phyloP scores from a whole-genome alignment of 2,888 invertebrate species.

The Silvanus unidentatus region DNA sequence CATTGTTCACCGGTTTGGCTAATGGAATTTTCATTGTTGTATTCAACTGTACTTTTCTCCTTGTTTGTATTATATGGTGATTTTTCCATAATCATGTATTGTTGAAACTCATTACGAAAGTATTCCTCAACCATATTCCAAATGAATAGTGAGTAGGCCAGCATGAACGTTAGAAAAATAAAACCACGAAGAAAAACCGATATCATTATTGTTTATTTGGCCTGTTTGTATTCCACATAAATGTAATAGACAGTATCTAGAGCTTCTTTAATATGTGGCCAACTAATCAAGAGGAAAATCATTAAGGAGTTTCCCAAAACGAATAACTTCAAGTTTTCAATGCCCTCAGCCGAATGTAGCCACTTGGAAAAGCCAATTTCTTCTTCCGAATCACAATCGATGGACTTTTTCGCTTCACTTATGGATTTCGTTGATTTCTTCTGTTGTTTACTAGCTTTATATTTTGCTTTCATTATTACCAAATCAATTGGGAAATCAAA shows the following conservation, averaged over 20 bases:
- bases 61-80: no score
- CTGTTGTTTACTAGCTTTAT: no score
- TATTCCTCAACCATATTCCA: slow-evolving; percentile 70
- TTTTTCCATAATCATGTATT: slow-evolving; percentile 42
- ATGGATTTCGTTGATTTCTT: no score
- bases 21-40: no score
- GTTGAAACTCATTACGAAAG: slow-evolving; percentile 66
- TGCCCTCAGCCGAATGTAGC: slow-evolving; percentile 55
- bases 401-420: not conserved
- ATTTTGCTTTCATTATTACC: no score
- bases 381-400: slow-evolving; percentile 35
- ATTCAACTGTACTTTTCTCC: no score
- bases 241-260: slow-evolving; percentile 47
- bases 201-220: slow-evolving; percentile 50
- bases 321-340: slow-evolving; percentile 75
- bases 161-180: slow-evolving; percentile 60
- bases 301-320: slow-evolving; percentile 71
- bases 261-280: slow-evolving; percentile 63
- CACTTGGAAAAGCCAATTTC: slow-evolving; percentile 39
- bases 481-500: no score
- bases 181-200: slow-evolving; percentile 58
- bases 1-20: no score
- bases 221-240: slow-evolving; percentile 25
- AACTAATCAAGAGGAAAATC: slow-evolving; percentile 64
- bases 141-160: slow-evolving; percentile 65